Conservation (phyloP, 2,888 invertebrate species). For the Acanthacorydalis orientalis region DNA sequence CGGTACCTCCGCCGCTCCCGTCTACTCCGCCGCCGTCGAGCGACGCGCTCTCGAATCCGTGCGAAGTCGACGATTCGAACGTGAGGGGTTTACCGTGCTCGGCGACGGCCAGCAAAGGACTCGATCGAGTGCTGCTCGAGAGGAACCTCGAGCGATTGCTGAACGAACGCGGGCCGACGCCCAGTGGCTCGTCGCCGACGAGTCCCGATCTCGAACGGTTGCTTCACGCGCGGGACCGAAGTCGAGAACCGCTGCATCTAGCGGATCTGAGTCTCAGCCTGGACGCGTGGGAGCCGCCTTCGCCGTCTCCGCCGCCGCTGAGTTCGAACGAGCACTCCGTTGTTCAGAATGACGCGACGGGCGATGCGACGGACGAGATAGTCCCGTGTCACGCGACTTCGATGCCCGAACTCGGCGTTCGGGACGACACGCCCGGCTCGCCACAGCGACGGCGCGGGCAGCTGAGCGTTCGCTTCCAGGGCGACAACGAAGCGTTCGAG, state of each 20-base stretch:
- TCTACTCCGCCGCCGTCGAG: slow-evolving; percentile 23
- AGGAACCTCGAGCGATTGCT: slow-evolving; percentile 46
- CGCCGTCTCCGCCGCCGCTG: slow-evolving; percentile 4
- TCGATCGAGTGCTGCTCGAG: slow-evolving; percentile 51
- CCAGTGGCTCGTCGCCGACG: slow-evolving; percentile 2
- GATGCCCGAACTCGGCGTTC: slow-evolving; percentile 37
- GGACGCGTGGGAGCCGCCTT: slow-evolving; percentile 33
- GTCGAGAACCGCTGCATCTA: slow-evolving; percentile 39
- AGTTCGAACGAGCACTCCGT: slow-evolving; percentile 1
- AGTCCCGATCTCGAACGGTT: slow-evolving; percentile 28
- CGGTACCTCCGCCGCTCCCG: slow-evolving; percentile 23
- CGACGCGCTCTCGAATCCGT: slow-evolving; percentile 13
- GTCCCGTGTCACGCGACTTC: slow-evolving; percentile 35
- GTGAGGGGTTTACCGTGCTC: slow-evolving; percentile 15
- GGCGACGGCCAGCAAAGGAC: slow-evolving; percentile 25
- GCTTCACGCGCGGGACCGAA: slow-evolving; percentile 35
- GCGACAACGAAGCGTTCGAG: slow-evolving; percentile 29
- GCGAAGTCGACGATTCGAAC: slow-evolving; percentile 14
- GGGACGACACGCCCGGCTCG: slow-evolving; percentile 22
- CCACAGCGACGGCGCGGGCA: slow-evolving; percentile 18
- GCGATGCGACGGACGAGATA: slow-evolving; percentile 8
- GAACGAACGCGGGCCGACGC: slow-evolving; percentile 26
- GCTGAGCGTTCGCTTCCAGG: slow-evolving; percentile 35
- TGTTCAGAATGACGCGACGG: slow-evolving; percentile 14
- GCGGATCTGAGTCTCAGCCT: slow-evolving; percentile 35